Conservation (phyloP, 2,888 invertebrate genomes). For the Aproaerema taeniolella region DNA sequence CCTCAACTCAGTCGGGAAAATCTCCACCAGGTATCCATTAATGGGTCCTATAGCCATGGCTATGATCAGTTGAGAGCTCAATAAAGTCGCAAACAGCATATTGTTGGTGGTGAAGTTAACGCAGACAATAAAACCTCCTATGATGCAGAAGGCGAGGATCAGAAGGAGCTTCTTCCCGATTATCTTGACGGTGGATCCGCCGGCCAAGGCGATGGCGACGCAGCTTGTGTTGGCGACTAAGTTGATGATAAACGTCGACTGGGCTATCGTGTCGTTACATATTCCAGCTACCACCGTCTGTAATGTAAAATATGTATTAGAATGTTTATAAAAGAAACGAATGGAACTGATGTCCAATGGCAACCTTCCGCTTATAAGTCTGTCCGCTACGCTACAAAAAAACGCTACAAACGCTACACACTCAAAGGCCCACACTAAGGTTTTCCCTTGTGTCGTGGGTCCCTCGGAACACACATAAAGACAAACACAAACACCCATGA, state of each 20-base stretch:
- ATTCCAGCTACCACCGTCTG: conserved; percentile 36
- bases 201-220: conserved; percentile 42
- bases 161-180: conserved; percentile 59
- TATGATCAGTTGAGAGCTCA: conserved; percentile 51
- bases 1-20: conserved; percentile 68
- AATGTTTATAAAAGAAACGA: too few species aligned
- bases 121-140: conserved; percentile 46
- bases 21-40: conserved; percentile 61
- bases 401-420: too few species aligned
- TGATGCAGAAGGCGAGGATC: conserved; percentile 37
- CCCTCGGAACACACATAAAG: too few species aligned
- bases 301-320: conserved; percentile 24
- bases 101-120: conserved; percentile 57
- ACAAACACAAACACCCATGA: too few species aligned
- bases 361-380: too few species aligned
- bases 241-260: conserved; percentile 50
- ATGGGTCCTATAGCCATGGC: conserved; percentile 59
- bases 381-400: too few species aligned
- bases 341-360: too few species aligned
- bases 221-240: conserved; percentile 47
- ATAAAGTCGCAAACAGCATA: conserved; percentile 49
- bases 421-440: too few species aligned
- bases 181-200: conserved; percentile 47
- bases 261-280: conserved; percentile 55
- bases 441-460: too few species aligned